A percentile compares a stretch with the other conserved stretches of the same genome.
Conservation (phyloP, 1,140 invertebrate genomes). For the Nephila pilipes region DNA sequence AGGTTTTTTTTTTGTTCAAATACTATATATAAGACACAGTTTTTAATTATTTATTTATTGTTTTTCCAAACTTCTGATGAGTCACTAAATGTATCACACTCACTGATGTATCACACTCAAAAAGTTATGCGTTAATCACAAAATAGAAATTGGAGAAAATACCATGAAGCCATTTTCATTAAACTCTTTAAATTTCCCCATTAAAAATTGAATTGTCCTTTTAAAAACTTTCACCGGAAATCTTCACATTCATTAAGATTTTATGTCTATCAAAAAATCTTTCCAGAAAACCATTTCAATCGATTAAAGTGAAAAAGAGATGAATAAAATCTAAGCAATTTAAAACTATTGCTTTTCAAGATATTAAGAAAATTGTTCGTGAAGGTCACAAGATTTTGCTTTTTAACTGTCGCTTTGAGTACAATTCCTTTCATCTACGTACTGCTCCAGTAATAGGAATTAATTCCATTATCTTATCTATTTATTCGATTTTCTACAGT, state of each 20-base stretch:
- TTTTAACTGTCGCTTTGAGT: slow-evolving; percentile 9
- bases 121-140: no score
- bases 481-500: slow-evolving; percentile 9
- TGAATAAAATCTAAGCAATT: background rate
- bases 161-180: no score
- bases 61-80: no score
- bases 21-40: no score
- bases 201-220: no score
- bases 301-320: background rate
- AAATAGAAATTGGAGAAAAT: no score
- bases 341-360: background rate
- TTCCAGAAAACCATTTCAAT: background rate
- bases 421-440: background rate
- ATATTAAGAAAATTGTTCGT: background rate
- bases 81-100: no score
- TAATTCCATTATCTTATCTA: slow-evolving; percentile 1
- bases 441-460: background rate
- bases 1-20: no score
- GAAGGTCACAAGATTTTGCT: background rate
- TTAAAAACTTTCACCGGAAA: no score
- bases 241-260: background rate
- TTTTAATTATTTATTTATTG: no score
- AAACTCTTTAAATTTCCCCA: no score
- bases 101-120: no score
- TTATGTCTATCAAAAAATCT: background rate